Percentiles rank a stretch among this genome's conserved stretches.
Evolutionary conservation across 2,888 invertebrate genomes (phyloP).

Genomic region (Heliconius aoede): DNA sequence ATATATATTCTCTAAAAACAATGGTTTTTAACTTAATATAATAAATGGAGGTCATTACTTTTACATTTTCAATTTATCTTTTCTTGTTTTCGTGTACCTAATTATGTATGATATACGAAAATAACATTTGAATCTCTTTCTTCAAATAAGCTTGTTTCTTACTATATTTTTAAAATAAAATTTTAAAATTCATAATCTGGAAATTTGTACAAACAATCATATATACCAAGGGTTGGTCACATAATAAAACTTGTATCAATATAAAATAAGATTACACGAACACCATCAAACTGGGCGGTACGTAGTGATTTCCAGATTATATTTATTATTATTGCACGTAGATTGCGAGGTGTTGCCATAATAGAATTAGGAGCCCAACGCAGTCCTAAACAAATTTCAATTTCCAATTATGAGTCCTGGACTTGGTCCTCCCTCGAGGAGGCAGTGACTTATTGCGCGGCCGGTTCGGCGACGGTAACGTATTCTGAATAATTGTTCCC

Average conservation of each 20-base stretch:
- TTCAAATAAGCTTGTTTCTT: no score
- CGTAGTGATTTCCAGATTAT: conserved; percentile 61
- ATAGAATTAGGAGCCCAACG: conserved; percentile 76
- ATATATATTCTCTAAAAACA: not conserved
- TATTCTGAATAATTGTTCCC: conserved; percentile 77
- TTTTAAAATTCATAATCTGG: not conserved
- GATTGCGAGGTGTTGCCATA: conserved; percentile 71
- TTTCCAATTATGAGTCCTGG: conserved; percentile 78
- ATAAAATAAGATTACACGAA: conserved; percentile 40
- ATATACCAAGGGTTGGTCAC: not conserved
- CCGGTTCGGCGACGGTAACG: conserved; percentile 68
- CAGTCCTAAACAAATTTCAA: conserved; percentile 83
- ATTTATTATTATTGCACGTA: conserved; percentile 75
- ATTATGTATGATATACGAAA: no score
- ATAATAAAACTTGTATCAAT: conserved; percentile 35
- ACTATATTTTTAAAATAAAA: not conserved
- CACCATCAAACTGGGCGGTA: conserved; percentile 32
- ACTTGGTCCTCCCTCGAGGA: conserved; percentile 67
- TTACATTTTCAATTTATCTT: no score
- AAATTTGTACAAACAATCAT: not conserved
- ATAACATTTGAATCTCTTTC: no score
- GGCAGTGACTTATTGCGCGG: conserved; percentile 74
- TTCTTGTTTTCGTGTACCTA: no score
- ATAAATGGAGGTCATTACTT: no score
- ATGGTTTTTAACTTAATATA: no score